Evolutionary conservation across 1,140 invertebrate genomes (phyloP).

Genomic region (Amphibalanus amphitrite): DNA sequence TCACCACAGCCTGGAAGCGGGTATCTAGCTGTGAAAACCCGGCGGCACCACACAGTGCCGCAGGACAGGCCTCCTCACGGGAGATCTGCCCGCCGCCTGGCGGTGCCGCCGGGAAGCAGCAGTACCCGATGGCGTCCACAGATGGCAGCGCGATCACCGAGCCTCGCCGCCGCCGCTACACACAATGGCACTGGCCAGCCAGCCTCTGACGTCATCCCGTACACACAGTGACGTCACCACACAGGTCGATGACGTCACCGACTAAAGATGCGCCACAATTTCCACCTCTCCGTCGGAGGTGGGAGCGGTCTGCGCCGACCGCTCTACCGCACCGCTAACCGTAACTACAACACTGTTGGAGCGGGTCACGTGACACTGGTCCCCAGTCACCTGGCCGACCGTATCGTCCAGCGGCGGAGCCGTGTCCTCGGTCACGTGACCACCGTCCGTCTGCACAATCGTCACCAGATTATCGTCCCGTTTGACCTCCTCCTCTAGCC

Average conservation of each 20-base stretch:
- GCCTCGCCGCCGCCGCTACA: too few species aligned
- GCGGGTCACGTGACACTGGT: neutral
- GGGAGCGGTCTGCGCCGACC: neutral
- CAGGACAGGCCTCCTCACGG: too few species aligned
- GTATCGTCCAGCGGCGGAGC: too few species aligned
- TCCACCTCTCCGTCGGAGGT: neutral
- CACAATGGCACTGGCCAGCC: neutral
- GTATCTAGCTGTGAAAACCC: too few species aligned
- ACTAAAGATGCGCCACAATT: neutral
- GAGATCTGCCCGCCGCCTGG: too few species aligned
- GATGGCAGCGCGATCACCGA: too few species aligned
- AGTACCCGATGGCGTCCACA: neutral
- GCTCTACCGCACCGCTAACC: neutral
- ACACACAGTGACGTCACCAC: too few species aligned
- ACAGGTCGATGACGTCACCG: neutral
- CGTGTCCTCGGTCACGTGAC: neutral
- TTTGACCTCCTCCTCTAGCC: neutral
- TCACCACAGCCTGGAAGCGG: too few species aligned
- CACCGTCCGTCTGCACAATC: neutral
- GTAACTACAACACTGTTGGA: neutral
- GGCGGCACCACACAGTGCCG: too few species aligned
- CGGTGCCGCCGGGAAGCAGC: too few species aligned
- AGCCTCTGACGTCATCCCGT: neutral
- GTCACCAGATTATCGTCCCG: neutral
- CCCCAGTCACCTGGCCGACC: neutral